A percentile compares a stretch with the other conserved stretches of the same genome.
Evolutionary conservation across 2,888 invertebrate species (phyloP).

Genomic region (Spatulosminthurus flaviceps): DNA sequence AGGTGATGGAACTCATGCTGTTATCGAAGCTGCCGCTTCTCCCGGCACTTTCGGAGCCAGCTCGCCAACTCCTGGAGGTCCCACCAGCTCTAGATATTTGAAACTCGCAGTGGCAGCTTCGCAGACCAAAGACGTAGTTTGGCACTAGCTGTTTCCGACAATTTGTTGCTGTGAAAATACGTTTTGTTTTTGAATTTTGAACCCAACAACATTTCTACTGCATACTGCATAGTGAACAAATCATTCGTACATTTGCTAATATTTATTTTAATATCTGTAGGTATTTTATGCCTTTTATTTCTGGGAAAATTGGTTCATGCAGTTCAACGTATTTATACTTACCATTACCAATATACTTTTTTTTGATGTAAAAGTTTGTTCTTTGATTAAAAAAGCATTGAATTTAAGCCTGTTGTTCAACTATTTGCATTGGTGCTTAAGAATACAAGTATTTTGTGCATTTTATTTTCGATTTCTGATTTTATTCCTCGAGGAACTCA

Average conservation of each 20-base stretch:
- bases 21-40: slow-evolving; percentile 39
- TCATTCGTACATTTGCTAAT: neutral
- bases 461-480: too few relatives aligned
- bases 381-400: too few relatives aligned
- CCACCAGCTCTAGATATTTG: slow-evolving; percentile 24
- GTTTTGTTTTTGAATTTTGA: neutral
- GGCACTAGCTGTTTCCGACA: slow-evolving; percentile 42
- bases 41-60: slow-evolving; percentile 29
- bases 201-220: neutral
- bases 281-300: neutral
- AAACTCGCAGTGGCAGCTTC: slow-evolving; percentile 41
- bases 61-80: slow-evolving; percentile 25
- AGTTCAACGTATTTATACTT: neutral
- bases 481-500: too few relatives aligned
- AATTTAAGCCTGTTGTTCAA: too few relatives aligned
- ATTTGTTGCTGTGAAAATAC: neutral
- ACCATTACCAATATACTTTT: neutral
- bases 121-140: slow-evolving; percentile 46
- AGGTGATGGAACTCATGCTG: slow-evolving; percentile 72
- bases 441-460: too few relatives aligned
- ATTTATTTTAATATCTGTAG: neutral
- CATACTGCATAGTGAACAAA: slow-evolving; percentile 4
- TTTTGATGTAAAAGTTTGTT: neutral
- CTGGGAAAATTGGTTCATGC: neutral
- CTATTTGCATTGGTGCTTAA: too few relatives aligned